These are phyloP conservation scores for Oreotrochilus melanogaster DNA, from an alignment of 2,113 vertebrate genomes.

Conservation along the genomic window DNA sequence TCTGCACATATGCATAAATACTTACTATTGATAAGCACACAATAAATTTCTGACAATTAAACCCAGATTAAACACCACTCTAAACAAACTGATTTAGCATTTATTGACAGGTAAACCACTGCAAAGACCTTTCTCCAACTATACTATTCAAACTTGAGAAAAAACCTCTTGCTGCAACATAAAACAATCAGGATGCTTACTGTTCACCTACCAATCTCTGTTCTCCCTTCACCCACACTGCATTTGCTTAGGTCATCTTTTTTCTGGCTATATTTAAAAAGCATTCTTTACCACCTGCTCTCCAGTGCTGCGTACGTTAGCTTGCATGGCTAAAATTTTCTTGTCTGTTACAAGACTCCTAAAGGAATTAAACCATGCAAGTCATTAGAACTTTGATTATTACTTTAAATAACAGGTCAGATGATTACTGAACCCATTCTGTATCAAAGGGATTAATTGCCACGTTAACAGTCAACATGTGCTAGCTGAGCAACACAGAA, in stretches of 20 bases:
- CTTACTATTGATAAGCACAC: background rate
- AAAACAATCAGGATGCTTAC: background rate
- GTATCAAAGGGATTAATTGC: conserved; percentile 13
- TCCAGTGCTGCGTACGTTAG: background rate
- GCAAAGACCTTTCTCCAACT: background rate
- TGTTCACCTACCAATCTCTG: background rate
- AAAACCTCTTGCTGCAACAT: background rate
- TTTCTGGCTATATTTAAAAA: background rate
- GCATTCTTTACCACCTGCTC: background rate
- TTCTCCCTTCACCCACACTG: background rate
- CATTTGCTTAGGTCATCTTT: background rate
- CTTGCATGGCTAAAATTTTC: background rate
- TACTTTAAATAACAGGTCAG: conserved; percentile 10
- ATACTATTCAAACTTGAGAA: background rate
- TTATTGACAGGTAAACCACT: background rate
- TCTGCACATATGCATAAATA: background rate
- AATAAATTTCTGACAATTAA: background rate
- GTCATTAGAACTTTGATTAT: conserved; percentile 26
- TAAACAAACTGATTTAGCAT: background rate
- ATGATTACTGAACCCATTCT: background rate
- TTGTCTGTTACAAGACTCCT: background rate
- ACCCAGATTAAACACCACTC: background rate
- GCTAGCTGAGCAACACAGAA: background rate
- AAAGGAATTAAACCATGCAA: conserved; percentile 13
- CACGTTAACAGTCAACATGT: background rate